These are phyloP conservation scores for Agrotis segetum DNA, from an alignment of 2,888 invertebrate species.

Conservation along the genomic window DNA sequence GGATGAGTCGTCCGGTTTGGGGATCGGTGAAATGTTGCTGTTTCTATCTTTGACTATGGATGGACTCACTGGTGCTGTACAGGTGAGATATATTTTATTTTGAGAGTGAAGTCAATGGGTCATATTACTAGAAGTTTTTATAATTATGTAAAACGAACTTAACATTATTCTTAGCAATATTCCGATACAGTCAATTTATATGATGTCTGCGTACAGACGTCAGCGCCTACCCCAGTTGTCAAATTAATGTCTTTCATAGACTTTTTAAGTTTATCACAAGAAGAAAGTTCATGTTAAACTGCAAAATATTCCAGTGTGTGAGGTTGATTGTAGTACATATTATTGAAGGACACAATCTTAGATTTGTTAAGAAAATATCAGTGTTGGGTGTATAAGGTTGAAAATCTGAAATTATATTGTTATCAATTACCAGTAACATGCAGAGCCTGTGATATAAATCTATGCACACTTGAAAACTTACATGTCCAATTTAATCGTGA, in stretches of 20 bases:
- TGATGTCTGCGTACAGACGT: neutral
- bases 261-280: too few species aligned
- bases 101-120: neutral
- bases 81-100: slow-evolving; percentile 79
- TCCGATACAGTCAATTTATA: neutral
- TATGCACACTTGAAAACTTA: neutral
- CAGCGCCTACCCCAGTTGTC: too few species aligned
- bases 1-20: slow-evolving; percentile 88
- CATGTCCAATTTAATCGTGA: too few species aligned
- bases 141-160: neutral
- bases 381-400: neutral
- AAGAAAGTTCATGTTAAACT: too few species aligned
- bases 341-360: too few species aligned
- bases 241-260: neutral
- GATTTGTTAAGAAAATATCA: too few species aligned
- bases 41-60: slow-evolving; percentile 97
- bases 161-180: neutral
- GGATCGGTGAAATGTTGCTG: slow-evolving; percentile 95
- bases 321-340: too few species aligned
- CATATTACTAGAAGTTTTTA: neutral
- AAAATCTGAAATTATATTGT: neutral
- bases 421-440: neutral
- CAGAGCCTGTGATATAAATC: neutral
- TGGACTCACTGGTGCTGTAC: slow-evolving; percentile 96
- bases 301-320: too few species aligned